Conservation (phyloP, 2,797 vertebrate species). For the Crenuchus spilurus region DNA sequence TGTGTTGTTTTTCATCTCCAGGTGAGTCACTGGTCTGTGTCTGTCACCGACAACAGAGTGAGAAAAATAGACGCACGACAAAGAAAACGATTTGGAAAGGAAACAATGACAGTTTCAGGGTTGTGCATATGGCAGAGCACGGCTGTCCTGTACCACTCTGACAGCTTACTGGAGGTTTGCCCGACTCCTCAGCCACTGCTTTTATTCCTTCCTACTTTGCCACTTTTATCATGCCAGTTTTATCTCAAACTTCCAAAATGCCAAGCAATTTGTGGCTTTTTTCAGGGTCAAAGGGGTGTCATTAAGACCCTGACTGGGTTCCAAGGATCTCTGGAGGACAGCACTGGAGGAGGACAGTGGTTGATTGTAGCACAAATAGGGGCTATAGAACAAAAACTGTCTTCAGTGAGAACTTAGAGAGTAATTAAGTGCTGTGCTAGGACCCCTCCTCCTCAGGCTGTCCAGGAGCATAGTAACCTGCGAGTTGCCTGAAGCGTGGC, state of each 20-base stretch:
- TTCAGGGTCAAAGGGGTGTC: constrained; percentile 7
- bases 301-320: constrained; percentile 38
- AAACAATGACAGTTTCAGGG: constrained; percentile 30
- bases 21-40: constrained; percentile 18
- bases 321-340: constrained; percentile 20
- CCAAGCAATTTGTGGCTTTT: constrained; percentile 19
- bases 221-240: constrained; percentile 17
- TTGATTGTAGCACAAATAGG: constrained; percentile 42
- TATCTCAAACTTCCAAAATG: constrained; percentile 25
- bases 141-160: constrained; percentile 17
- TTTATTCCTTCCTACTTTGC: constrained; percentile 7
- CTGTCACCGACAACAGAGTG: constrained; percentile 23
- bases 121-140: constrained; percentile 31
- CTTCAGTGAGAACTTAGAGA: neutral
- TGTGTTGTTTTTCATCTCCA: neutral
- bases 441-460: constrained; percentile 86
- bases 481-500: constrained; percentile 93
- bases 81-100: constrained; percentile 25
- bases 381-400: constrained; percentile 11
- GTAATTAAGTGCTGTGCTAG: constrained; percentile 77
- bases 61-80: constrained; percentile 24
- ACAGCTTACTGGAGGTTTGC: constrained; percentile 38
- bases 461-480: constrained; percentile 88
- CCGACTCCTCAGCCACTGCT: constrained; percentile 6
- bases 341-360: constrained; percentile 53